phyloP scores from a whole-genome alignment of 2,113 vertebrate genomes.

The Eublepharis macularius region DNA sequence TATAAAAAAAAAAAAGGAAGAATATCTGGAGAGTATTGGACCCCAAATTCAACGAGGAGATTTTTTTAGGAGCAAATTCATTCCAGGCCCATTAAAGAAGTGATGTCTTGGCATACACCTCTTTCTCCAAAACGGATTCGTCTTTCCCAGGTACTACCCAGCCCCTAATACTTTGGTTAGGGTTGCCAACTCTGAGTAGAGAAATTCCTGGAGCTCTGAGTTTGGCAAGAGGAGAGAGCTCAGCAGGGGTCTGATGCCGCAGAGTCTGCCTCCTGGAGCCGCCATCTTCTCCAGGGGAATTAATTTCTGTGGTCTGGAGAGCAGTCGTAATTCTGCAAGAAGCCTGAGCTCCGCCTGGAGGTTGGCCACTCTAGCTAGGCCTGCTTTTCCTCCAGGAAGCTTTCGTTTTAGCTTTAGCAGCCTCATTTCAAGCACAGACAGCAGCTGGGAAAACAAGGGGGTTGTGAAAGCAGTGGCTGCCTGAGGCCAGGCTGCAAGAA shows the following conservation, averaged over 20 bases:
- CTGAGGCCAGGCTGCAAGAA: neutral
- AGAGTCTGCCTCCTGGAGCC: too few species aligned
- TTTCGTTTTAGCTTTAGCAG: slow-evolving; percentile 60
- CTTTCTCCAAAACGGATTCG: neutral
- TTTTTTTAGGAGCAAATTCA: too few species aligned
- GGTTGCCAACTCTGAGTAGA: too few species aligned
- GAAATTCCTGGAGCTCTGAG: too few species aligned
- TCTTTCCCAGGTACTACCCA: neutral
- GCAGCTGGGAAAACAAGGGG: slow-evolving; percentile 70
- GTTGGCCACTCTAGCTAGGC: neutral
- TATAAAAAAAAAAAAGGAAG: too few species aligned
- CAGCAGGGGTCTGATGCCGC: too few species aligned
- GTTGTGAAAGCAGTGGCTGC: slow-evolving; percentile 33
- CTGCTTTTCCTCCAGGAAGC: slow-evolving; percentile 31
- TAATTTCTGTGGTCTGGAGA: too few species aligned
- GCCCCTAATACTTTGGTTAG: neutral
- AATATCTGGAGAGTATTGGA: neutral
- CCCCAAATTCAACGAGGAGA: neutral
- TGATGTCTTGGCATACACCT: slow-evolving; percentile 16
- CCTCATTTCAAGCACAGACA: slow-evolving; percentile 41
- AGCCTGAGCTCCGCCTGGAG: too few species aligned
- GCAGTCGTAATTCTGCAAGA: too few species aligned
- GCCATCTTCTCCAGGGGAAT: too few species aligned
- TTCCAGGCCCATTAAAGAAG: neutral
- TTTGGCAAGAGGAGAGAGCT: too few species aligned